Conservation (phyloP, 53 echinoderm and acorn worm species). For the Antedon mediterranea region DNA sequence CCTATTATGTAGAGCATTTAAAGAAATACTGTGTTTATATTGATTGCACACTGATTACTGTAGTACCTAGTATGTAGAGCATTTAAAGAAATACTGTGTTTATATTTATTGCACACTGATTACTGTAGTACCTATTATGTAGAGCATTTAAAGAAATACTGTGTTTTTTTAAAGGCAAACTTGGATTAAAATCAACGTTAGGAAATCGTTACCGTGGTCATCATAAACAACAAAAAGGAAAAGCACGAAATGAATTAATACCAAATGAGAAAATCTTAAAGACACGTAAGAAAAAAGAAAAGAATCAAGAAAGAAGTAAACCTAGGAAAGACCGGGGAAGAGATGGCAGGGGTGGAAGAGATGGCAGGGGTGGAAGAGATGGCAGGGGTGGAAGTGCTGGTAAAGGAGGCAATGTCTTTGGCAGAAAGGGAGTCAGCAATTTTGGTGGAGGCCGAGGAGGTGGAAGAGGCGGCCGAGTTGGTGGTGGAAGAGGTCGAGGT, state of each 20-base stretch:
- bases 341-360: slow-evolving; percentile 14
- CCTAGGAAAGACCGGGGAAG: slow-evolving; percentile 5
- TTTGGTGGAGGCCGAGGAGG: not conserved
- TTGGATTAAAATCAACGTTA: not conserved
- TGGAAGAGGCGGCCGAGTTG: not conserved
- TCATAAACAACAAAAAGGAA: slow-evolving; percentile 12
- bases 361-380: slow-evolving; percentile 5
- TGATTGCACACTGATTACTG: no score
- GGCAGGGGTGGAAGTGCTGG: not conserved
- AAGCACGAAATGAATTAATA: slow-evolving; percentile 18
- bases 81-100: no score
- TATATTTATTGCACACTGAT: no score
- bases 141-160: no score
- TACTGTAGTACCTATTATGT: no score
- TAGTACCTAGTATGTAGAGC: no score
- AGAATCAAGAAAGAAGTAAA: slow-evolving; percentile 17
- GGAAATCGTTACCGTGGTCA: not conserved
- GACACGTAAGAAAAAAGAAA: slow-evolving; percentile 41
- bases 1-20: no score
- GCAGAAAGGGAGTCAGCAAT: not conserved
- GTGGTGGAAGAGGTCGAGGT: no score
- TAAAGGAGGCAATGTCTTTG: not conserved
- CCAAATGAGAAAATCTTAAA: slow-evolving; percentile 63
- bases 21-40: no score
- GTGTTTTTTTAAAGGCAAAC: not conserved